Conservation (phyloP, 1,140 invertebrate species). For the Drosophila lacteicornis region DNA sequence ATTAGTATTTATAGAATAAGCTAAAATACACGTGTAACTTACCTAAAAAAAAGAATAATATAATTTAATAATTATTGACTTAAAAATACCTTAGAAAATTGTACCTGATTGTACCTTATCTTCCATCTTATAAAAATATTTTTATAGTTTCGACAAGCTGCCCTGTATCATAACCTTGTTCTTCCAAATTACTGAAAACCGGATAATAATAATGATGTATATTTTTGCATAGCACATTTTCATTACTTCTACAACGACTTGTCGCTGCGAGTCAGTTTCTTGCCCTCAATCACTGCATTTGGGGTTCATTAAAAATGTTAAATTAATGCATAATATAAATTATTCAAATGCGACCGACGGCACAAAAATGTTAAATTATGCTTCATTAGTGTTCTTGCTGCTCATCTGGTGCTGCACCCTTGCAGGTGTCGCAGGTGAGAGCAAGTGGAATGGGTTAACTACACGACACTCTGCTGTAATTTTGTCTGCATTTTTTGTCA, state of each 20-base stretch:
- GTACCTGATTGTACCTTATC: neutral
- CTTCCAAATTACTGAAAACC: too few species aligned
- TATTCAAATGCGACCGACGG: slow-evolving; percentile 64
- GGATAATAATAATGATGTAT: neutral
- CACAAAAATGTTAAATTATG: slow-evolving; percentile 76
- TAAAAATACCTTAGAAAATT: slow-evolving; percentile 24
- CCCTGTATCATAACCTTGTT: neutral
- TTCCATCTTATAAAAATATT: too few species aligned
- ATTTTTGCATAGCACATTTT: neutral
- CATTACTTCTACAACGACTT: neutral
- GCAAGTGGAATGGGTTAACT: slow-evolving; percentile 39
- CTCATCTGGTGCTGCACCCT: slow-evolving; percentile 45
- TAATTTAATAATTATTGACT: neutral
- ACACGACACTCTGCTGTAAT: slow-evolving; percentile 31
- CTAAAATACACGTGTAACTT: slow-evolving; percentile 9
- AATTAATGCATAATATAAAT: slow-evolving; percentile 67
- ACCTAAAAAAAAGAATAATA: neutral
- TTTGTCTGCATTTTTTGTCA: slow-evolving; percentile 62
- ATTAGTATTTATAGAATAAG: neutral
- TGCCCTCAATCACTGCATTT: slow-evolving; percentile 45
- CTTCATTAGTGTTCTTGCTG: slow-evolving; percentile 74
- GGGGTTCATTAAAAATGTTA: slow-evolving; percentile 72
- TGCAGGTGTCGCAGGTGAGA: slow-evolving; percentile 16
- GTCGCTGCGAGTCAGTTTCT: slow-evolving; percentile 5
- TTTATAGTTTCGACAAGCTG: neutral